phyloP scores from a whole-genome alignment of 1,140 invertebrate species.

The Eriosoma lanigerum region DNA sequence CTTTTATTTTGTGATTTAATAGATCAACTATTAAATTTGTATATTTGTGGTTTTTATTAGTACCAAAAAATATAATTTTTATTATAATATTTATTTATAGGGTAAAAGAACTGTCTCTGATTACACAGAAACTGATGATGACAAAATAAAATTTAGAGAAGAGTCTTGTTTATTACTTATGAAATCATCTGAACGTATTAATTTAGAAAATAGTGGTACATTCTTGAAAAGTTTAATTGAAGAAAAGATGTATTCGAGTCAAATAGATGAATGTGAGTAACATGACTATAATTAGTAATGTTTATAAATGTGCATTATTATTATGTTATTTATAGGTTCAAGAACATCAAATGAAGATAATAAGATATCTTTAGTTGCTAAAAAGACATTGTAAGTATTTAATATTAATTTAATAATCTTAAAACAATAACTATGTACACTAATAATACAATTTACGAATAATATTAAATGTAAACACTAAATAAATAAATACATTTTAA shows the following conservation, averaged over 20 bases:
- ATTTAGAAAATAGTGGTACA: conserved; percentile 25
- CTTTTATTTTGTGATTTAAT: too few relatives aligned
- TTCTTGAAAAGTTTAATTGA: conserved; percentile 44
- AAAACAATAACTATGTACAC: too few relatives aligned
- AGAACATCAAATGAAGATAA: conserved; percentile 16
- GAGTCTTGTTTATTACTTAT: conserved; percentile 38
- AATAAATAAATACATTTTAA: too few relatives aligned
- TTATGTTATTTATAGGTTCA: conserved; percentile 6
- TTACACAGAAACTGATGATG: neutral
- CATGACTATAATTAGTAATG: too few relatives aligned
- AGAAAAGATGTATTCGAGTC: conserved; percentile 31
- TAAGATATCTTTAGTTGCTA: neutral
- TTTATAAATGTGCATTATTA: neutral
- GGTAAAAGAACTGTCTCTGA: neutral
- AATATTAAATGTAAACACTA: too few relatives aligned
- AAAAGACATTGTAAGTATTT: conserved; percentile 40
- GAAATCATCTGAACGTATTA: conserved; percentile 40
- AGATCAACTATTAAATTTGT: neutral
- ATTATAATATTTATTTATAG: conserved; percentile 12
- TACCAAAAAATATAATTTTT: neutral
- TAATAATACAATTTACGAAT: too few relatives aligned
- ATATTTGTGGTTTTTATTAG: neutral
- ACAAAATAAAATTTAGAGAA: conserved; percentile 30
- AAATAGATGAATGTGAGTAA: conserved; percentile 18
- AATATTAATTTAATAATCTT: too few relatives aligned